Evolutionary conservation across 2,113 vertebrate species (phyloP).

Genomic region (Tinamus guttatus): DNA sequence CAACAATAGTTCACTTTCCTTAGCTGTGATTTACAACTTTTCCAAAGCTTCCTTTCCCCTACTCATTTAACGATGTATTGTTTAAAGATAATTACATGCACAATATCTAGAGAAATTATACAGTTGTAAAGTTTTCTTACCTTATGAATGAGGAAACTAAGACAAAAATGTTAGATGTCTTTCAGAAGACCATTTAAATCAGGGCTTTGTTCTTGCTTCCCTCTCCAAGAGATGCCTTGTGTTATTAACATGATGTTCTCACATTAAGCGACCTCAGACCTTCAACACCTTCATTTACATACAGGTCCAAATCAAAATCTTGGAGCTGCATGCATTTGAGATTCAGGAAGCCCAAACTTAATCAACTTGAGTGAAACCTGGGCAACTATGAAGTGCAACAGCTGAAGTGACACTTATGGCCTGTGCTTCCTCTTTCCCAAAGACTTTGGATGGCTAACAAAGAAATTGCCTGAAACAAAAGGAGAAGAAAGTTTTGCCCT

Average conservation of each 20-base stretch:
- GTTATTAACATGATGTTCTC: not conserved
- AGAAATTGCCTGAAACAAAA: not conserved
- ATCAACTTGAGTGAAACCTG: not conserved
- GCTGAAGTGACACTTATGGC: not conserved
- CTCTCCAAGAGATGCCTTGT: not conserved
- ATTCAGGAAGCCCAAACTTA: not conserved
- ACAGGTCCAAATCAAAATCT: not conserved
- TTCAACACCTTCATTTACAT: not conserved
- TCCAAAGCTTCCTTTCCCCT: not conserved
- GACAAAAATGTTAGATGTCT: not conserved
- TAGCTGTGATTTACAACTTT: not conserved
- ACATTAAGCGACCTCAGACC: too few relatives aligned
- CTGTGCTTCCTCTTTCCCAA: not conserved
- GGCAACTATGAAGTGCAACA: not conserved
- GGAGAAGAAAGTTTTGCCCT: fast-evolving
- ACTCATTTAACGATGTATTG: too few relatives aligned
- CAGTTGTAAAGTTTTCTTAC: not conserved
- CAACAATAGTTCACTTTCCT: not conserved
- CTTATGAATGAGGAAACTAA: not conserved
- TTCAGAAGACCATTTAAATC: not conserved
- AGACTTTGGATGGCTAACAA: not conserved
- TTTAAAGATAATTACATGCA: not conserved
- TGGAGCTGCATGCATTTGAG: not conserved
- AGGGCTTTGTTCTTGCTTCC: not conserved
- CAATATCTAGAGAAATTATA: not conserved